Percentiles rank a stretch among this genome's conserved stretches.
Evolutionary conservation across 2,797 vertebrate genomes (phyloP).

Genomic region (Squalus acanthias): DNA sequence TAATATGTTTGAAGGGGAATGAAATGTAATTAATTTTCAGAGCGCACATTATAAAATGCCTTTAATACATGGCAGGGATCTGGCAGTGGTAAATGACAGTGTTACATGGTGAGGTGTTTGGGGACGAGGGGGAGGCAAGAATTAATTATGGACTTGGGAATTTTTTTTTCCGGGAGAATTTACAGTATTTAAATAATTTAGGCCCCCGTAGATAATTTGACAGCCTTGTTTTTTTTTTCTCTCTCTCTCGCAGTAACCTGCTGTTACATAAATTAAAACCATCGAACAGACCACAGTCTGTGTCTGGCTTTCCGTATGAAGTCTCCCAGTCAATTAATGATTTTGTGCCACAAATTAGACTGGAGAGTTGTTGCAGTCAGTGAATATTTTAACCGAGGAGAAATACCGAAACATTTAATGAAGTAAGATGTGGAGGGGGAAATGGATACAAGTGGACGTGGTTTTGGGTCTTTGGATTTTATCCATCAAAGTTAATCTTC

Average conservation of each 20-base stretch:
- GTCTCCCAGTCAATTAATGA: constrained; percentile 87
- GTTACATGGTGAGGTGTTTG: constrained; percentile 87
- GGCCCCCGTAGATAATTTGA: constrained; percentile 85
- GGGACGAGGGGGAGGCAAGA: constrained; percentile 69
- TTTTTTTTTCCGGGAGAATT: constrained; percentile 74
- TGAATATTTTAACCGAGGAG: constrained; percentile 81
- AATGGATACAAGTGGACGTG: constrained; percentile 62
- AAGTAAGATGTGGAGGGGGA: constrained; percentile 56
- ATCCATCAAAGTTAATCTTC: neutral
- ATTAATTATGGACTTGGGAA: constrained; percentile 90
- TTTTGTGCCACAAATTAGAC: constrained; percentile 88
- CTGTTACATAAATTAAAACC: constrained; percentile 89
- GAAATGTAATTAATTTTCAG: constrained; percentile 34
- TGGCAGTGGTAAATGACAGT: constrained; percentile 91
- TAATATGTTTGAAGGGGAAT: constrained; percentile 42
- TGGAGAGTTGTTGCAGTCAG: constrained; percentile 78
- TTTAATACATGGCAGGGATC: constrained; percentile 46
- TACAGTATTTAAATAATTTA: constrained; percentile 99
- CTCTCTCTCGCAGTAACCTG: constrained; percentile 76
- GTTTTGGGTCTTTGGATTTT: constrained; percentile 59
- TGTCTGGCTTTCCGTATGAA: constrained; percentile 68
- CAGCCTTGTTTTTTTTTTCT: constrained; percentile 83
- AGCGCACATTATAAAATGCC: neutral
- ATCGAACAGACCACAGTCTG: constrained; percentile 66
- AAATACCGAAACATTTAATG: constrained; percentile 59